Percentiles rank a stretch among this genome's conserved stretches.
Conservation (phyloP, 2,797 vertebrate species). For the Mus caroli region DNA sequence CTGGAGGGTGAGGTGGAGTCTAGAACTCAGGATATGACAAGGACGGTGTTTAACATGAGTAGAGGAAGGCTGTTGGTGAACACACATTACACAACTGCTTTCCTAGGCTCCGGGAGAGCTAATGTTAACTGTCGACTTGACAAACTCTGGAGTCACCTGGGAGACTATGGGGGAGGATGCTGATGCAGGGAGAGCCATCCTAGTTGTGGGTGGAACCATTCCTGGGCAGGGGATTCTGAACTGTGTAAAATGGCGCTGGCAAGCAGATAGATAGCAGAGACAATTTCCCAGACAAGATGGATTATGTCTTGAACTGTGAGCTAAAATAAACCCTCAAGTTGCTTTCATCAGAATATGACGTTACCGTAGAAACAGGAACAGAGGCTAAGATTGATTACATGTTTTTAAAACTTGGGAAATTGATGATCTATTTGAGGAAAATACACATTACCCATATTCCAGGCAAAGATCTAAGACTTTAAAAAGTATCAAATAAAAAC, state of each 20-base stretch:
- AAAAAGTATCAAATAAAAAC: background rate
- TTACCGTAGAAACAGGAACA: background rate
- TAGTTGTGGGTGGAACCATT: background rate
- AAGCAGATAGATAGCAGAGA: background rate
- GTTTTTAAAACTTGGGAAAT: background rate
- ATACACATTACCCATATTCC: background rate
- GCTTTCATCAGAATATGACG: background rate
- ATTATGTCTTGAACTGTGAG: background rate
- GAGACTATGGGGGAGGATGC: background rate
- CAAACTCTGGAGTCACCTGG: background rate
- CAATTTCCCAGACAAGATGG: too few relatives aligned
- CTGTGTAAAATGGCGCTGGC: background rate
- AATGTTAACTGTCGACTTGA: background rate
- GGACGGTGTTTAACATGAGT: background rate
- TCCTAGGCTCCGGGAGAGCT: background rate
- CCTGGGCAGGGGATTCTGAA: background rate
- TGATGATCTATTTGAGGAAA: background rate
- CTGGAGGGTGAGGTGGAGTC: background rate
- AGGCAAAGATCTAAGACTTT: background rate
- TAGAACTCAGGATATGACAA: background rate
- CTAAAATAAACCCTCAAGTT: background rate
- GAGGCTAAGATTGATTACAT: background rate
- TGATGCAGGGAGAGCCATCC: background rate
- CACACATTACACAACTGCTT: background rate
- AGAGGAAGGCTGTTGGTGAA: background rate